Evolutionary conservation across 1,140 invertebrate genomes (phyloP).

Genomic region (Eurosta solidaginis): DNA sequence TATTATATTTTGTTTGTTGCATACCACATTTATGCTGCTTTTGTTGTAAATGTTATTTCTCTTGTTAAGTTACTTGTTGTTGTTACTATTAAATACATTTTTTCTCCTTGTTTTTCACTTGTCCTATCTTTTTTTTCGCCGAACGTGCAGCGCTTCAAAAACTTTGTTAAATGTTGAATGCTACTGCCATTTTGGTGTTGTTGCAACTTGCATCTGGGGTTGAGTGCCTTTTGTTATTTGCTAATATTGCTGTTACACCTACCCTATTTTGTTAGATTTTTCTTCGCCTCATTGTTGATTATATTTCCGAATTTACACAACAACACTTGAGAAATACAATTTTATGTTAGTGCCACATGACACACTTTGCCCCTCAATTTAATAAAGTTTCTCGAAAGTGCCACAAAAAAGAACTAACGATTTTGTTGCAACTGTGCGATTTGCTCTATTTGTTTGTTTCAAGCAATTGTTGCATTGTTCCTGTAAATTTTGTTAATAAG

Average conservation of each 20-base stretch:
- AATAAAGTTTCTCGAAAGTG: not conserved
- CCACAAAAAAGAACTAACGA: not conserved
- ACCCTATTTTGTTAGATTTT: not conserved
- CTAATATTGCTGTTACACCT: not conserved
- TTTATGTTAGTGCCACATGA: not conserved
- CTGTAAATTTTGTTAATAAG: not conserved
- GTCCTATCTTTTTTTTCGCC: not conserved
- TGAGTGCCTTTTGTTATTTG: not conserved
- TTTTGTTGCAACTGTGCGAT: not conserved
- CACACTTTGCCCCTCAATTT: not conserved
- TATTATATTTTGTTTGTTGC: not conserved
- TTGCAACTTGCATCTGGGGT: not conserved
- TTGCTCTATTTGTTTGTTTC: too few species aligned
- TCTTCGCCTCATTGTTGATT: not conserved
- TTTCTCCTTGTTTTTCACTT: not conserved
- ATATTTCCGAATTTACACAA: not conserved
- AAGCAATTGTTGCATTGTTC: constrained; percentile 4
- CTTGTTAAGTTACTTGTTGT: not conserved
- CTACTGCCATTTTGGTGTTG: not conserved
- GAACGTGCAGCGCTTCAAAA: constrained; percentile 3
- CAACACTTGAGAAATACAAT: constrained; percentile 14
- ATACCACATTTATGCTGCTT: not conserved
- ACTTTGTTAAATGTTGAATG: not conserved
- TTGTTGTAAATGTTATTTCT: not conserved
- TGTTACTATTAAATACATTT: not conserved